Evolutionary conservation across 2,888 invertebrate species (phyloP), one percentile per base, ranked within the genome.

Genomic region (Thymelicus sylvestris): DNA sequence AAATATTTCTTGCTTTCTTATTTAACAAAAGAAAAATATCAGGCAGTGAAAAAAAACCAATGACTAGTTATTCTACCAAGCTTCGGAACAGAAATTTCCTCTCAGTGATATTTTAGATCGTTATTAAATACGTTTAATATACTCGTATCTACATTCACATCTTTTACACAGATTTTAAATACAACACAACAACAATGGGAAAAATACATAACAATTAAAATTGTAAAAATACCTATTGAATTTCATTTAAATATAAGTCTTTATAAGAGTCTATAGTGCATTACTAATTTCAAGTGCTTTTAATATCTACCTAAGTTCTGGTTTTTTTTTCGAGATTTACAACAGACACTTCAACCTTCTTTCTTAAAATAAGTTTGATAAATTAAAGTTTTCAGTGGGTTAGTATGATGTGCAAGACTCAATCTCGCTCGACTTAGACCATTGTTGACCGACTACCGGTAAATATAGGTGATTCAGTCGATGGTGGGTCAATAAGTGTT

Each of bases 61-160:
- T 64, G 75, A 80, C 80, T 83, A 82, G 85, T 84, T 86, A 91
- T 88, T 92, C 89, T 91, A 93, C 90, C 91, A 77, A 79, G 73
- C 79, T 78, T 78, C 78, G 89, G 91, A 93, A 93, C 93, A 93
- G 93, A 93, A 93, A 93, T 93, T 93, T 93, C 92, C 93, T 92
- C 93, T 87, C 80, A 83, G 90, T 91, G 89, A 88, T 76, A 71
- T 64, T 64, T 75, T 67, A 44, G 67, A 72, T 67, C 72, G 66
- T 59, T 74, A 71, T 74, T 72, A 66, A 74, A 68, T 75, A 57
- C 72, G 72, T 75, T 76, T 77, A 75, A 76, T 74, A 67, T 70
- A n/a, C n/a, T n/a, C n/a, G n/a, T n/a, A 74, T 81, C 75, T 74
- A 77, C 66, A 79, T 72, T 73, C 75, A 74, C 50, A 67, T 76